Evolutionary conservation across 37 sponge, comb jelly and placozoan species (phyloP), one percentile per base, ranked within the genome.

Genomic region (Bolinopsis microptera): DNA sequence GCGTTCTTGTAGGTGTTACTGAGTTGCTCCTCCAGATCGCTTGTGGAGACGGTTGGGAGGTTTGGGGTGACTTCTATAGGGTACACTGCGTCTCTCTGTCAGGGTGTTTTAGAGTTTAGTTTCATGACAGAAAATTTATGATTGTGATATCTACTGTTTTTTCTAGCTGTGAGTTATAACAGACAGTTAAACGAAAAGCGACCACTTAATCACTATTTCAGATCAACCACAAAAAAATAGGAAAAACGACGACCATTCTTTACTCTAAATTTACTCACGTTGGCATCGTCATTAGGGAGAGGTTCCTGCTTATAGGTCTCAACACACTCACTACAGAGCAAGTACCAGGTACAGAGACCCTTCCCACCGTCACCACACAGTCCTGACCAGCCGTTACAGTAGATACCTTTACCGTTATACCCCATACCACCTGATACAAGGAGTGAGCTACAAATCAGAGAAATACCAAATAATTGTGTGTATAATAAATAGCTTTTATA

Each of bases 301-400:
- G 90, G 90, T 86, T 94, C 88, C 0, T 95, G 93, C 0, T 96
- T 83, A 93, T 97, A 98, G 69, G 96, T 95, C 83, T 94, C 69
- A 68, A 95, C 96, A 90, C 99, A 98, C 76, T 94, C 93, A 39
- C 95, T 95, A 93, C 99, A 98, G 94, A 98, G 95, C 83, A 98
- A 95, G 94, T 98, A 98, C 99, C 99, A 98, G 26, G 99, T 98
- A 72, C 96, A 95, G 8, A 96, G 96, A 0, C 96, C 99, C 67
- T 94, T 76, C 0, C 99, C 99, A 21, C 99, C 99, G 68, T 98
- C 99, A 0, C 99, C 99, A 75, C 99, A 98, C 94, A 95, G 96
- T 5, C 99, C 99, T 0, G 99, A 97, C 99, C 99, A 98, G 0
- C 99, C 99, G 1, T 95, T 94, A 83, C 97, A 98, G 94, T 95